Evolutionary conservation across 2,888 invertebrate species (phyloP), one percentile per base, ranked within the genome.

Genomic region (Drosophila sordidula): DNA sequence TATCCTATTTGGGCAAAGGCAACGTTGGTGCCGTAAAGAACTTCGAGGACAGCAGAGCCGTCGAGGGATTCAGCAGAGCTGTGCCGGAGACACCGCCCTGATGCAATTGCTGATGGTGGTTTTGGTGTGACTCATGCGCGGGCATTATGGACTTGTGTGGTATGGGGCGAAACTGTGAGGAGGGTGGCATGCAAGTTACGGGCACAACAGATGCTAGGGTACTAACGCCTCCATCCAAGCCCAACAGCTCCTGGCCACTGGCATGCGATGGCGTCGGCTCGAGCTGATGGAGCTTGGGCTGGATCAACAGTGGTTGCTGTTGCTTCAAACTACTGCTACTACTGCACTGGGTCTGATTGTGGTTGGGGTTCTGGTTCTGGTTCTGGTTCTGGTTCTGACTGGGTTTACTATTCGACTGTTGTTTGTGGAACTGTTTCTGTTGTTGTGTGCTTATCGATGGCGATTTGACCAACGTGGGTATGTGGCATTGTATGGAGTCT

Each of bases 151-250:
- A 80, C 85, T 92, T 92, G 76, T 92, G 92, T 71, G 92, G 92
- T 72, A 92, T 92, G 84, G 92, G 92, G 73, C 92, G 92, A 90
- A 92, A 92, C 84, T 92, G 92, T 88, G 92, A 92, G 69, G 91
- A 90, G 76, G 91, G 90, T 74, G 92, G 91, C 91, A 92, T 92
- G 91, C 92, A 91, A 75, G 90, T 81, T 66, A 89, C 90, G 78
- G 89, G 81, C 63, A 86, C 88, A 78, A 90, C 89, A 75, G 90
- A 90, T 80, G 91, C 90, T 78, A 90, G 86, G 78, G 91, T 90
- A 77, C 90, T 91, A 75, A 84, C 89, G 72, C 75, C 88, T 63
- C 82, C 87, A 56, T 89, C 91, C 68, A 87, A 46, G 42, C 87
- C 80, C 75, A 90, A 44, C 65, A 89, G 80, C 75, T 90, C 90